Conservation (phyloP, 2,113 vertebrate species). For the Megaptera novaeangliae region DNA sequence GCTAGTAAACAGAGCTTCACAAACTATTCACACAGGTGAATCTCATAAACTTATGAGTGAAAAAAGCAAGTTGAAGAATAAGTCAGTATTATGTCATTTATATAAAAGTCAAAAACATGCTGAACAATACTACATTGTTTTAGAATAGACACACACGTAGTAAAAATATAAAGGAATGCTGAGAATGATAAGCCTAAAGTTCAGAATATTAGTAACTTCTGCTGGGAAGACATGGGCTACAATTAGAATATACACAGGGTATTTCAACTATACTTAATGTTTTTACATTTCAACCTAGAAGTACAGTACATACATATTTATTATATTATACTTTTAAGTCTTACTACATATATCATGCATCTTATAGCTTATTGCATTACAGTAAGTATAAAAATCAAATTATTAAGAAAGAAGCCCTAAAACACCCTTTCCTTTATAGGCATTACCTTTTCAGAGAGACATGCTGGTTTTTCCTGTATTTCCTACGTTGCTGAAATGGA, state of each 20-base stretch:
- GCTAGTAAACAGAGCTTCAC: background rate
- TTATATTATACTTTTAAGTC: background rate
- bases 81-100: background rate
- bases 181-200: background rate
- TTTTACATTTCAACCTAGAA: background rate
- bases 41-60: background rate
- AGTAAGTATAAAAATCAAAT: background rate
- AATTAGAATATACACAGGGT: background rate
- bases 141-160: background rate
- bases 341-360: background rate
- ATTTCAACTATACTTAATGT: background rate
- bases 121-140: background rate
- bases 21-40: background rate
- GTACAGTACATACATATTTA: background rate
- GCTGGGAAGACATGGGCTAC: background rate
- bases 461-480: background rate
- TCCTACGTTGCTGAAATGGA: background rate
- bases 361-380: background rate
- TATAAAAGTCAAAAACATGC: background rate
- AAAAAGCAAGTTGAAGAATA: slow-evolving; percentile 9
- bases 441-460: background rate
- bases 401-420: background rate
- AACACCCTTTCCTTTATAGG: background rate
- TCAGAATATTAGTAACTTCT: background rate
- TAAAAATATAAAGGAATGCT: slow-evolving; percentile 1